Base-by-base conservation (phyloP, 2,797 vertebrate species). In the Emys orbicularis region DNA sequence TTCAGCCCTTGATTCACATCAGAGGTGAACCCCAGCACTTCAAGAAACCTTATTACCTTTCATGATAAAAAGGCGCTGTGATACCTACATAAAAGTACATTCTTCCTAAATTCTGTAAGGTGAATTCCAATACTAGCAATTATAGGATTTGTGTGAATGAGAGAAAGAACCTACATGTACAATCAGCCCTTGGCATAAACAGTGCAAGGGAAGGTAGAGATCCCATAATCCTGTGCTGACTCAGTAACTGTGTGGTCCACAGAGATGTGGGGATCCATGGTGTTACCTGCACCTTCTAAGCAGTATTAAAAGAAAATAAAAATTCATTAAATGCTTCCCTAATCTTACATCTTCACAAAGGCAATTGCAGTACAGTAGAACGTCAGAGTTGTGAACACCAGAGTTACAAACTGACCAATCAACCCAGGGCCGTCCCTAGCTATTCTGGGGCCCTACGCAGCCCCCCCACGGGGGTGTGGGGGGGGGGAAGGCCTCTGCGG, bases 151-250 rank as follows among this genome's bases (percentile, higher is more conserved):
- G 53, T 8, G 77, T 3, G 50, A 77, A 3, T 4, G 82, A 13
- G 0, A 6, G 25, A 61, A 0, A 6, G 31, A 72, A 50, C 76
- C 37, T 53, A 19, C 41, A 31, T 10, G 4, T 25, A 34, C 19
- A 6, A 12, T 41, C 19, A 16, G 49, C 34, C 34, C 0, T 1
- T 15, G 59, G 25, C 18, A 9, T 1, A 50, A 53, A 27, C 44
- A 56, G n/a, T 0, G 0, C n/a, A 34, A 79, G 10, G 0, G 0
- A 52, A 47, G 47, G 37, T 54, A 41, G 50, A 8, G 84, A n/a
- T 50, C 83, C 85, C 76, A 1, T 4, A 19, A 6, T 50, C 37
- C 83, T 31, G 44, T 41, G 50, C 34, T 72, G 56, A 31, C 34
- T 65, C 31, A 11, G 57, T 79, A 79, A 79, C 29, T 72, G 0